These are phyloP conservation scores for Drosophila borealis DNA, from an alignment of 2,888 invertebrate species.

Conservation along the genomic window DNA sequence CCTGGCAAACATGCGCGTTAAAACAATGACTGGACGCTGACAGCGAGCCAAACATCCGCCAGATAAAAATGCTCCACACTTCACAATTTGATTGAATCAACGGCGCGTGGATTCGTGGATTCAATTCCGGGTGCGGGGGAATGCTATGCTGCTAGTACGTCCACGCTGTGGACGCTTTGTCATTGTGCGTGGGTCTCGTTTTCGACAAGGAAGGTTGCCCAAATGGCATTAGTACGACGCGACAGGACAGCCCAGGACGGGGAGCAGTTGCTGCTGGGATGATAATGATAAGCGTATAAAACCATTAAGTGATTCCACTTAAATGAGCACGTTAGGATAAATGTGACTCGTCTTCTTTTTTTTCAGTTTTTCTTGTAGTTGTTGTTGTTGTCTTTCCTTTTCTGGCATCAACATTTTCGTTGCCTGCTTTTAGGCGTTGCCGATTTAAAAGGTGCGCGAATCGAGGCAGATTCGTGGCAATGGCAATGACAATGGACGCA, in stretches of 20 bases:
- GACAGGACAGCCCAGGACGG: neutral
- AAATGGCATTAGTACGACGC: conserved; percentile 28
- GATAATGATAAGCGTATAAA: conserved; percentile 82
- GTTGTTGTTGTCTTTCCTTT: conserved; percentile 8
- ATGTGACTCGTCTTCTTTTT: conserved; percentile 33
- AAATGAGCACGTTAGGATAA: conserved; percentile 78
- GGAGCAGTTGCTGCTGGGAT: conserved; percentile 35
- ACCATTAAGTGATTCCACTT: conserved; percentile 84
- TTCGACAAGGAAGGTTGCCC: conserved; percentile 16
- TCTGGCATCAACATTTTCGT: conserved; percentile 2
- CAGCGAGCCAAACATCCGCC: conserved; percentile 79
- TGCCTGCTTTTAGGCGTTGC: conserved; percentile 17
- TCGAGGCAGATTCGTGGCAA: neutral
- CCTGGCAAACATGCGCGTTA: conserved; percentile 59
- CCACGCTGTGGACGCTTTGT: conserved; percentile 32
- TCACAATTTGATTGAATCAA: conserved; percentile 71
- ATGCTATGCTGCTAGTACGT: neutral
- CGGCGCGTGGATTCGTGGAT: conserved; percentile 16
- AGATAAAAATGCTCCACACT: conserved; percentile 68
- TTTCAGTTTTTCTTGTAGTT: conserved; percentile 16
- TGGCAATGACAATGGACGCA: conserved; percentile 14
- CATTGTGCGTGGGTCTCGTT: conserved; percentile 31
- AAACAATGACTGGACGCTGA: conserved; percentile 78
- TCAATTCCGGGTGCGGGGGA: conserved; percentile 11
- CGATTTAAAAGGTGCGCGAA: conserved; percentile 14